Base-by-base conservation (phyloP, 2,888 invertebrate genomes). In the Pelosia muscerda region DNA sequence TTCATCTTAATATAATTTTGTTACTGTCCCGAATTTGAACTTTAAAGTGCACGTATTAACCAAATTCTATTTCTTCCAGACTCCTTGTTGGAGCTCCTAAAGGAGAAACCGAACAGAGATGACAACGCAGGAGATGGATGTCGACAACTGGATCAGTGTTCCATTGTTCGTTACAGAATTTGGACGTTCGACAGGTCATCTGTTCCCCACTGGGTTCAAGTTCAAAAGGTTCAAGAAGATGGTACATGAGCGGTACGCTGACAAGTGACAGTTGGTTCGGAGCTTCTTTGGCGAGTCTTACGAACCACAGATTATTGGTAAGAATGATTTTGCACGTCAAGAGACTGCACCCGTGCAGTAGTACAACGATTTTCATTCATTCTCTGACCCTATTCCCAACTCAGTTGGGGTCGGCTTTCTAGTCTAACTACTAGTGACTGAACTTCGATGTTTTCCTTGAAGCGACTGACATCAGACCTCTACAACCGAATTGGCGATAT, bases 211-310 rank as follows among this genome's bases (percentile, higher is more conserved):
- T 90, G 25, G 83, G 23, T 8, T 49, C 60, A n/a, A 64, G 42
- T 19, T 9, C n/a, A 0, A 28, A 1, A 1, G 6, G 25, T 4
- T 11, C 54, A 38, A 38, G 13, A 23, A 42, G 19, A 3, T 63
- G 59, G 63, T 58, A n/a, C 55, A 26, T 59, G 54, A 58, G 23
- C 1, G 38, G 57, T 42, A 26, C 5, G 4, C 81, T 88, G 49
- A 87, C 76, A 69, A 80, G 91, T 25, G 92, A 91, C 66, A 92
- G 92, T 88, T 95, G 95, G 93, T 88, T 92, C n/a, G 95, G 95
- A 22, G 92, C 94, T 2, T 84, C 90, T 0, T 78, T 95, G 13
- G 89, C 79, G 0, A 74, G 79, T 0, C 73, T 90, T 0, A 84
- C 89, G 0, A 81, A 86, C 60, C 87, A 85, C 19, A 85, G 86